These are phyloP conservation scores for Theocolax elegans DNA, from an alignment of 1,140 invertebrate species.

Conservation along the genomic window DNA sequence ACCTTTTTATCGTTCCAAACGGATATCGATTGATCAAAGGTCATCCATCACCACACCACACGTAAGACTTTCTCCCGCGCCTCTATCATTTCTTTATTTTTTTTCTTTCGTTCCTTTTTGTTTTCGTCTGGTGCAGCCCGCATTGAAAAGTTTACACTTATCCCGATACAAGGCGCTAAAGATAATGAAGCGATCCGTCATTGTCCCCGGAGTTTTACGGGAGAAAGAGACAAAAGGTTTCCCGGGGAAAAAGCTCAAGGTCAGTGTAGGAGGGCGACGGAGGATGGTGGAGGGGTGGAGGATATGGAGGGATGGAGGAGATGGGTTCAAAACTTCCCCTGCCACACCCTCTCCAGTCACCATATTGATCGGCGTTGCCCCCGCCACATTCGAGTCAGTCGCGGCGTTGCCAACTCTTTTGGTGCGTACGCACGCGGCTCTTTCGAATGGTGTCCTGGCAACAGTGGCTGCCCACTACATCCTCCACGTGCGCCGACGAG, in stretches of 20 bases:
- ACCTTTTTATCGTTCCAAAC: too few species aligned
- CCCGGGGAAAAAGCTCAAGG: conserved; percentile 51
- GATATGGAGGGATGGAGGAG: not conserved
- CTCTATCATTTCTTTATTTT: too few species aligned
- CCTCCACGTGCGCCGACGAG: too few species aligned
- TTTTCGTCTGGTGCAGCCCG: too few species aligned
- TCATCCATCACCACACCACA: conserved; percentile 34
- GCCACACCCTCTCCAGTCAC: conserved; percentile 57
- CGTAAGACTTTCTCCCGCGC: conserved; percentile 20
- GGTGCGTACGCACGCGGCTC: not conserved
- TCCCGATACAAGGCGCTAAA: too few species aligned
- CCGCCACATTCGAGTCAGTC: conserved; percentile 19
- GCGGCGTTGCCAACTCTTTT: conserved; percentile 47
- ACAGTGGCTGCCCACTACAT: too few species aligned
- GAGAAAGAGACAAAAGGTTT: too few species aligned
- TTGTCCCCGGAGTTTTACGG: too few species aligned
- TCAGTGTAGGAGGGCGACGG: conserved; percentile 32
- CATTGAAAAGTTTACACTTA: conserved; percentile 13
- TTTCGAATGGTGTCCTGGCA: not conserved
- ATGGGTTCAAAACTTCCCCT: conserved; percentile 48
- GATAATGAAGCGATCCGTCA: conserved; percentile 36
- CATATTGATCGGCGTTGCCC: conserved; percentile 60
- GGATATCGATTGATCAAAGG: conserved; percentile 31
- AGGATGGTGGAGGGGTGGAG: too few species aligned
- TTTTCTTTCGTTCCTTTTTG: too few species aligned